Conservation (phyloP, 1,140 invertebrate species). For the Physella acuta region DNA sequence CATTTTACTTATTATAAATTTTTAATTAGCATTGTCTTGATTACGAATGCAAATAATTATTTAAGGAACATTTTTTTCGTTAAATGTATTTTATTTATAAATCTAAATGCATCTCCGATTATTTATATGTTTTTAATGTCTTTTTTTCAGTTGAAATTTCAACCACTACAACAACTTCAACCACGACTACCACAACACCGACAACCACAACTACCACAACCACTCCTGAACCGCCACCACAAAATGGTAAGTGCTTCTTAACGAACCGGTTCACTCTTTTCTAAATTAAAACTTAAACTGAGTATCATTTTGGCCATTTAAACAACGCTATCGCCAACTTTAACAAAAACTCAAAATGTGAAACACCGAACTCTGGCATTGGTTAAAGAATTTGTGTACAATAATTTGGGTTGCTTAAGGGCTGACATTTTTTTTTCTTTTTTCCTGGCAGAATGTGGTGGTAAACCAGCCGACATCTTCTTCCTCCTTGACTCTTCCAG, state of each 20-base stretch:
- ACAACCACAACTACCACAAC: slow-evolving; percentile 21
- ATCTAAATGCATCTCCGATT: too few relatives aligned
- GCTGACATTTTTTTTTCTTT: neutral
- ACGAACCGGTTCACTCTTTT: too few relatives aligned
- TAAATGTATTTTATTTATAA: too few relatives aligned
- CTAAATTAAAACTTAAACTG: too few relatives aligned
- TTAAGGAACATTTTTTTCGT: too few relatives aligned
- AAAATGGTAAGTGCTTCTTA: slow-evolving; percentile 4
- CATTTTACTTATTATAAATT: too few relatives aligned
- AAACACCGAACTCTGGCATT: neutral
- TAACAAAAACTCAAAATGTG: neutral
- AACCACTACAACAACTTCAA: slow-evolving; percentile 1
- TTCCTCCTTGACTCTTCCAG: slow-evolving; percentile 45
- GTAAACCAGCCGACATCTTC: slow-evolving; percentile 44
- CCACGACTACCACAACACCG: slow-evolving; percentile 24
- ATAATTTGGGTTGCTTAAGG: neutral
- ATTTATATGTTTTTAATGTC: too few relatives aligned
- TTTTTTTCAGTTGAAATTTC: neutral
- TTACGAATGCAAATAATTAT: too few relatives aligned
- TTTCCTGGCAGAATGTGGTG: slow-evolving; percentile 33
- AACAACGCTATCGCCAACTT: slow-evolving; percentile 8
- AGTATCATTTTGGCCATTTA: too few relatives aligned
- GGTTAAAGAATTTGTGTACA: neutral
- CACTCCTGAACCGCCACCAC: slow-evolving; percentile 12
- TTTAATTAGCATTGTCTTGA: too few relatives aligned